phyloP scores from a whole-genome alignment of 1,140 invertebrate species.

The Leptinotarsa lineolata region DNA sequence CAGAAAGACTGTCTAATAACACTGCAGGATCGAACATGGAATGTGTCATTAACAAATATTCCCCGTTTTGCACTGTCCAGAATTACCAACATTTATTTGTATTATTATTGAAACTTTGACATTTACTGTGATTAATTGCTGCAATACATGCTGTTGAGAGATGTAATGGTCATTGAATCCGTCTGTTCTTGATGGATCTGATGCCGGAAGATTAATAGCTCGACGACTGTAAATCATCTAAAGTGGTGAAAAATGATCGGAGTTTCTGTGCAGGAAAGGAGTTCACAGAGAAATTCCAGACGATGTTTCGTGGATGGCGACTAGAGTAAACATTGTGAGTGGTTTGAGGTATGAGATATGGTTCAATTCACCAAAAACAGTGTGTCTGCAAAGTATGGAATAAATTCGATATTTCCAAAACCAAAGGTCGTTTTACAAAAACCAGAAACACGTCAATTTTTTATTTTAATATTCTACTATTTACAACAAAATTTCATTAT shows the following conservation, averaged over 20 bases:
- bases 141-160: conserved; percentile 18
- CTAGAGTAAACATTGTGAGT: no score
- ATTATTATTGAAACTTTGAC: conserved; percentile 40
- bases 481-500: no score
- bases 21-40: conserved; percentile 42
- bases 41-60: conserved; percentile 49
- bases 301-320: no score
- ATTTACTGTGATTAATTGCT: conserved; percentile 41
- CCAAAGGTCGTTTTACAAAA: no score
- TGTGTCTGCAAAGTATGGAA: no score
- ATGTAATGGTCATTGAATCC: conserved; percentile 14
- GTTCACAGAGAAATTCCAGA: no score
- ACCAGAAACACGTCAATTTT: no score
- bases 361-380: no score
- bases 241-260: conserved; percentile 8
- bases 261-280: not conserved
- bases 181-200: conserved; percentile 17
- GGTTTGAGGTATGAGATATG: no score
- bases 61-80: conserved; percentile 29
- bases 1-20: conserved; percentile 47
- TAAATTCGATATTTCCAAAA: no score
- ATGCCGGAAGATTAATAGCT: conserved; percentile 12
- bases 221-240: not conserved
- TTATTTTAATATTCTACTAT: no score
- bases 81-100: conserved; percentile 29